Evolutionary conservation across 2,888 invertebrate species (phyloP), one percentile per base, ranked within the genome.

Genomic region (Cylloceria caligata): DNA sequence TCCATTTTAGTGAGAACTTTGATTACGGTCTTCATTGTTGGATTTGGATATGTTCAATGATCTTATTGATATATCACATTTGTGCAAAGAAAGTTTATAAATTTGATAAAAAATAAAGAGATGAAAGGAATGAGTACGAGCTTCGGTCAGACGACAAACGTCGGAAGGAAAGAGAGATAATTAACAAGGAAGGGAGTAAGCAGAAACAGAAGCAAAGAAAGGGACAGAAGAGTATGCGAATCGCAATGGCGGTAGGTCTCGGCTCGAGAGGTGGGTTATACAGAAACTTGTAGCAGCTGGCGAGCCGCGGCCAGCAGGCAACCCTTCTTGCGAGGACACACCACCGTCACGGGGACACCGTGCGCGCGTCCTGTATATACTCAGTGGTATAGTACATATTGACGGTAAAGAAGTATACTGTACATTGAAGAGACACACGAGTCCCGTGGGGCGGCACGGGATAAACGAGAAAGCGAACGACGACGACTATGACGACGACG

Each of bases 241-340:
- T 72, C 71, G 85, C 74, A 83, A 85, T 85, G 85, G 81, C 78
- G 78, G 81, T 73, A 60, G 71, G 80, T 76, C 76, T 72, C 47
- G 24, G 57, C 34, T 49, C 30, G 30, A 13, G 47, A 62, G 52
- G 55, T 73, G 73, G 67, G 36, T 67, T 52, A 49, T 39, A 52
- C 71, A 36, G 42, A 68, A 47, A 49, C 68, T 68, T 55, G 55
- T 36, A 71, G 80, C 80, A 80, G 80, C 75, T 80, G 80, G 64
- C 36, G 60, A 72, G 27, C 39, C 39, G 21, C 36, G 39, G 62
- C 36, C 24, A 64, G 68, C 68, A 36, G 69, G 34, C 75, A 75
- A 75, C 83, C 83, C 84, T 84, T 81, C 78, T 60, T 64, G 69
- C 75, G 52, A 27, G 19, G 55, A 75, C 62, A 42, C 69, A 69